These are phyloP conservation scores for Steromphala cineraria DNA, from an alignment of 2,888 invertebrate genomes.

Conservation along the genomic window DNA sequence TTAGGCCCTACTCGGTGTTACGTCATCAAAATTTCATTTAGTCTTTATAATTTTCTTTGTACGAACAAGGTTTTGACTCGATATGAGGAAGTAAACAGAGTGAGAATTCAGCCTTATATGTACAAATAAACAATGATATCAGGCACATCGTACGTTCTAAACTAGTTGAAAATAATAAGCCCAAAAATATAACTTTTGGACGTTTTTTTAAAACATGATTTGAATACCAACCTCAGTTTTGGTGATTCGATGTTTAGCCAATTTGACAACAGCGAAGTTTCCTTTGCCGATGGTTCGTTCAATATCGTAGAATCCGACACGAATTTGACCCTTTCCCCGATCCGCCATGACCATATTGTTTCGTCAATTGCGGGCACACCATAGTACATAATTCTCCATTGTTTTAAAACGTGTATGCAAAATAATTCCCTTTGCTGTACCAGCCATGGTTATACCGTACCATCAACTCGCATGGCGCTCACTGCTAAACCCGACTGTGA, in stretches of 20 bases:
- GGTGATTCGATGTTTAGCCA: constrained; percentile 98
- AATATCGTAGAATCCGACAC: constrained; percentile 96
- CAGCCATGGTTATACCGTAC: neutral
- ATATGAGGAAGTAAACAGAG: neutral
- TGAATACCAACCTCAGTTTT: constrained; percentile 92
- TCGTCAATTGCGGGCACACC: constrained; percentile 28
- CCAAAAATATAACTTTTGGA: neutral
- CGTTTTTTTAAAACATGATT: neutral
- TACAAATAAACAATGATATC: neutral
- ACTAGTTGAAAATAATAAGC: neutral
- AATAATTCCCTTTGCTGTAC: constrained; percentile 18
- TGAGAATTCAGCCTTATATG: neutral
- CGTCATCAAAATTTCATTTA: too few relatives aligned
- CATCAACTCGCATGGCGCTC: constrained; percentile 23
- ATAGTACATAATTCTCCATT: constrained; percentile 28
- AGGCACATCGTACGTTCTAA: neutral
- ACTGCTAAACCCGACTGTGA: constrained; percentile 39
- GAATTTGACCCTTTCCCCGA: constrained; percentile 59
- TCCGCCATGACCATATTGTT: constrained; percentile 66
- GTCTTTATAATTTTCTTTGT: too few relatives aligned
- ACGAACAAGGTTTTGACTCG: neutral
- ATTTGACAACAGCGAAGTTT: constrained; percentile 98
- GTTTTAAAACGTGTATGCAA: constrained; percentile 28
- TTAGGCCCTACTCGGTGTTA: too few relatives aligned
- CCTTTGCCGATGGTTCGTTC: constrained; percentile 98